A percentile compares a stretch with the other conserved stretches of the same genome.
These are phyloP conservation scores for Ariolimax columbianus DNA, from an alignment of 2,888 invertebrate genomes.

Conservation along the genomic window DNA sequence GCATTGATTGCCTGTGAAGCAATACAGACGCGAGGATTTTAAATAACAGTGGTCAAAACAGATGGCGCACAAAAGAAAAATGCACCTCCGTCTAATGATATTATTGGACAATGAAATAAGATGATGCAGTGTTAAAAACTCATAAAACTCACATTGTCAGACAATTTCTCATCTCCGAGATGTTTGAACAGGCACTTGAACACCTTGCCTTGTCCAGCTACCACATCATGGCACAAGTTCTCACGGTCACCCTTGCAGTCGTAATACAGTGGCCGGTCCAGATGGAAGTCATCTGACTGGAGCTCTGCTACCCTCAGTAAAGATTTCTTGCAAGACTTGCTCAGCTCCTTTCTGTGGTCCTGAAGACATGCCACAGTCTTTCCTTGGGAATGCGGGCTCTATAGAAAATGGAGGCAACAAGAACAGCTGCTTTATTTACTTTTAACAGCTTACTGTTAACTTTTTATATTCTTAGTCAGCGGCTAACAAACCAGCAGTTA, in stretches of 20 bases:
- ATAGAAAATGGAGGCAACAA: neutral
- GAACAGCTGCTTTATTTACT: no score
- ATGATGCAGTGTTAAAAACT: no score
- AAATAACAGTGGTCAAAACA: no score
- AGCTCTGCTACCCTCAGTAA: conserved; percentile 91
- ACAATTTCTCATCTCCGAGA: conserved; percentile 85
- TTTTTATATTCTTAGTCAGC: no score
- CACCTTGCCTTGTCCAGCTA: conserved; percentile 88
- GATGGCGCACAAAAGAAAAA: no score
- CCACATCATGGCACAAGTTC: conserved; percentile 85
- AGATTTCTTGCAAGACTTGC: conserved; percentile 86
- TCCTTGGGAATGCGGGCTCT: conserved; percentile 84
- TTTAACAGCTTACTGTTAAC: no score
- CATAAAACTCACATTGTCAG: conserved; percentile 77
- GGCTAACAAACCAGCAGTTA: no score
- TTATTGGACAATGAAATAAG: no score
- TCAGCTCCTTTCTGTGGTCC: conserved; percentile 79
- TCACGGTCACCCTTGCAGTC: conserved; percentile 92
- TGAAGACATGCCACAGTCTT: conserved; percentile 91
- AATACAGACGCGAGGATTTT: no score
- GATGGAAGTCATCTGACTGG: conserved; percentile 91
- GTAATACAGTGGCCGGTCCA: conserved; percentile 92
- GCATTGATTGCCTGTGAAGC: no score
- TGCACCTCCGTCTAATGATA: no score
- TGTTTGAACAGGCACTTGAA: conserved; percentile 93